Evolutionary conservation across 2,888 invertebrate species (phyloP).

Genomic region (Autographa gamma): DNA sequence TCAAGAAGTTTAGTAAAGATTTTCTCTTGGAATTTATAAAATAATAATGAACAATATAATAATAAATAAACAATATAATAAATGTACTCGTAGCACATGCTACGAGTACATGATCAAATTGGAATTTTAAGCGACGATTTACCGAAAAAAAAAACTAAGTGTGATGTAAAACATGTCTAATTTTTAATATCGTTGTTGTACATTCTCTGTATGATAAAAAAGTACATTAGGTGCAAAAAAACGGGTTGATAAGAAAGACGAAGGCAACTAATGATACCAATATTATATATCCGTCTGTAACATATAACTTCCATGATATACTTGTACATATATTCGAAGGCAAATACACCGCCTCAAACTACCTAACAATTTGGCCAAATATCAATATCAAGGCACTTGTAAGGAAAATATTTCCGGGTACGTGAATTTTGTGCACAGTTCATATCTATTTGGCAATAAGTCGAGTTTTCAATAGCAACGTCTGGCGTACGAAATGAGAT

Average conservation of each 20-base stretch:
- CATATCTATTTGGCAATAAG: slow-evolving; percentile 73
- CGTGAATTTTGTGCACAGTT: slow-evolving; percentile 66
- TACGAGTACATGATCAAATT: no score
- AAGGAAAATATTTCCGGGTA: slow-evolving; percentile 61
- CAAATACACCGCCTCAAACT: slow-evolving; percentile 45
- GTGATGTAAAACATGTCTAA: no score
- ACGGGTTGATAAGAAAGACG: background rate
- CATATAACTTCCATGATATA: slow-evolving; percentile 1
- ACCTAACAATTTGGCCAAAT: slow-evolving; percentile 58
- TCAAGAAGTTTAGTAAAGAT: background rate
- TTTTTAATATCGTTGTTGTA: no score
- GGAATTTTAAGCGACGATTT: no score
- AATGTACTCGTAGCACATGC: no score
- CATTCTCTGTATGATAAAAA: background rate
- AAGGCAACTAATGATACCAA: background rate
- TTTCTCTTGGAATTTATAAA: no score
- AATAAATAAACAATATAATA: no score
- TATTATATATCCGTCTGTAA: background rate
- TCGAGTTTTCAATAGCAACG: slow-evolving; percentile 70
- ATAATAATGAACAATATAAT: no score
- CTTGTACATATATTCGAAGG: slow-evolving; percentile 7
- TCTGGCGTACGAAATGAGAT: slow-evolving; percentile 70
- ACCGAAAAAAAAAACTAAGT: no score
- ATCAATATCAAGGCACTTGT: slow-evolving; percentile 60
- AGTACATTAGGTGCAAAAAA: background rate